A percentile compares a stretch with the other conserved stretches of the same genome.
phyloP scores from a whole-genome alignment of 2,797 vertebrate genomes.

The Sarcoramphus papa region DNA sequence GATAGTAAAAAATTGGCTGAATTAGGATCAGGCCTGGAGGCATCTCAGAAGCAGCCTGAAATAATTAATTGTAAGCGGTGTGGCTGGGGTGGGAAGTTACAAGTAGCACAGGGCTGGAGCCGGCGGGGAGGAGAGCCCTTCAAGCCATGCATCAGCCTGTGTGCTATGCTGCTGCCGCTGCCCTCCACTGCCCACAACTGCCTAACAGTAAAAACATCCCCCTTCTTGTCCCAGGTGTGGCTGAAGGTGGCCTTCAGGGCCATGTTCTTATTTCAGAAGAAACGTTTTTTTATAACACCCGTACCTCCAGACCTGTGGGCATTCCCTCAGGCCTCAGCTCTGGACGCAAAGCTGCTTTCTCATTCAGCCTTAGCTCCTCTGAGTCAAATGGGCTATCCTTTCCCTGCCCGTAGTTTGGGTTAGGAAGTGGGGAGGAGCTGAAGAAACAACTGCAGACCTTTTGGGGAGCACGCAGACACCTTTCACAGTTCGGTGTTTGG shows the following conservation, averaged over 20 bases:
- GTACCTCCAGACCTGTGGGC: neutral
- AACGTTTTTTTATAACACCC: neutral
- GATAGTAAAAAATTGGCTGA: neutral
- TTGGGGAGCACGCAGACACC: neutral
- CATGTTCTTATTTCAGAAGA: neutral
- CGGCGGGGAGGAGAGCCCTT: no score
- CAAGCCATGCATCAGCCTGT: rapidly evolving
- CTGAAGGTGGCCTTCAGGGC: neutral
- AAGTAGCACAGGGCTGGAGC: neutral
- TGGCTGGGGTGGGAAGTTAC: neutral
- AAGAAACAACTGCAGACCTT: neutral
- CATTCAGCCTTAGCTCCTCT: neutral
- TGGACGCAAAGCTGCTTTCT: neutral
- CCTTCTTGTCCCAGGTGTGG: neutral
- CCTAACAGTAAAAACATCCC: neutral
- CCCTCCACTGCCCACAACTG: neutral
- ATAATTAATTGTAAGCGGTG: neutral
- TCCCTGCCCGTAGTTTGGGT: neutral
- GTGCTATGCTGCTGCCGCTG: neutral
- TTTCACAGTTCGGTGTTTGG: neutral
- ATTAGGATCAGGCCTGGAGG: neutral
- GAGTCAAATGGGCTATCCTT: neutral
- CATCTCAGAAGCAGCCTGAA: neutral
- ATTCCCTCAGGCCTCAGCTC: neutral
- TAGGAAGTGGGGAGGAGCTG: neutral